Evolutionary conservation across 2,888 invertebrate species (phyloP).

Genomic region (Acrobasis suavella): DNA sequence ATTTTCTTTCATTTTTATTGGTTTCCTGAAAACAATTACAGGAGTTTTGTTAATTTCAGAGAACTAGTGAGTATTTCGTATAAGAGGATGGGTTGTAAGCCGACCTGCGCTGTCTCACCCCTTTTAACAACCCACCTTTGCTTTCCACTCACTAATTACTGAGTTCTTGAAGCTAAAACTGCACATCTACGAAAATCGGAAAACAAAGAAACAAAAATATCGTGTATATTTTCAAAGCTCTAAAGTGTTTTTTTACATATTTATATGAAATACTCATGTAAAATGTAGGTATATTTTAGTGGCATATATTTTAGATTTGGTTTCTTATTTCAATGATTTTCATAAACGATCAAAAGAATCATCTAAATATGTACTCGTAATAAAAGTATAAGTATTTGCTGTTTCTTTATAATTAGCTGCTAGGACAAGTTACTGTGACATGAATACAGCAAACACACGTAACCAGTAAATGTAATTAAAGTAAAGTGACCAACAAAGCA

Average conservation of each 20-base stretch:
- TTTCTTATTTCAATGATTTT: no score
- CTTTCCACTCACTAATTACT: constrained; percentile 70
- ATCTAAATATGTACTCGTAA: no score
- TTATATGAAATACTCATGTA: no score
- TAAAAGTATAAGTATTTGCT: no score
- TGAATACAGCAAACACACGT: no score
- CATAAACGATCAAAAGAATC: no score
- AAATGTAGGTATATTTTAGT: no score
- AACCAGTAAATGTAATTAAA: background rate
- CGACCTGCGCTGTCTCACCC: constrained; percentile 62
- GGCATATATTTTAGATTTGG: no score
- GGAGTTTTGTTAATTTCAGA: background rate
- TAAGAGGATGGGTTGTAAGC: constrained; percentile 49
- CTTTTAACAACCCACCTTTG: constrained; percentile 70
- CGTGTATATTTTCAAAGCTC: no score
- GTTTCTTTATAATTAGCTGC: background rate
- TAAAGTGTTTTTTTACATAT: no score
- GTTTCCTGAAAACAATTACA: background rate
- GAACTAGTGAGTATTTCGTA: constrained; percentile 25
- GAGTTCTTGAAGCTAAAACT: constrained; percentile 33
- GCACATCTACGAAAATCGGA: constrained; percentile 37
- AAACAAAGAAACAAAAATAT: background rate
- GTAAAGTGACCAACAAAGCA: background rate
- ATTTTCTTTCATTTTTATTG: no score
- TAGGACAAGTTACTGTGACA: background rate